Conservation (phyloP, 1,140 invertebrate genomes). For the Drosophila nigromelanica region DNA sequence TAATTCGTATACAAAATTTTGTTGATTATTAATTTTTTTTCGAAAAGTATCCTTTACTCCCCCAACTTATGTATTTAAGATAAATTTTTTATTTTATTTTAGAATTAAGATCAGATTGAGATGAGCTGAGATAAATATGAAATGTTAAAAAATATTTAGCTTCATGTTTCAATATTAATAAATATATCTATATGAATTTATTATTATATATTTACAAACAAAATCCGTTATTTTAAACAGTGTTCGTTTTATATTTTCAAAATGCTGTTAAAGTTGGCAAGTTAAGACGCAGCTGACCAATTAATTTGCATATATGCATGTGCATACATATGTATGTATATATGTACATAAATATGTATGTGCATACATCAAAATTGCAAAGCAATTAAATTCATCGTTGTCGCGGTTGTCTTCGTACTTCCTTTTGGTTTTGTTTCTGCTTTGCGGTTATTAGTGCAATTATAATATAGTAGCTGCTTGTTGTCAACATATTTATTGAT, state of each 20-base stretch:
- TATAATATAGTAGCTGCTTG: slow-evolving; percentile 55
- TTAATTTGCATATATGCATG: slow-evolving; percentile 33
- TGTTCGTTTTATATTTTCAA: no score
- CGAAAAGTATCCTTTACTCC: no score
- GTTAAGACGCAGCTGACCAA: slow-evolving; percentile 2
- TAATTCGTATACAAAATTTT: no score
- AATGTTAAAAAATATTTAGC: no score
- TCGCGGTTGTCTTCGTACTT: slow-evolving; percentile 6
- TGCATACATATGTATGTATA: background rate
- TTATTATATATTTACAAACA: no score
- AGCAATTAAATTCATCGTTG: slow-evolving; percentile 34
- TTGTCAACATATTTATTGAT: slow-evolving; percentile 75
- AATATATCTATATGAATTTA: no score
- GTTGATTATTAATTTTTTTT: no score
- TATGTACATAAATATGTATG: background rate
- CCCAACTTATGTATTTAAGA: no score
- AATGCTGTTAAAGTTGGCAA: background rate
- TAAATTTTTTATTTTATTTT: no score
- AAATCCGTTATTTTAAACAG: background rate
- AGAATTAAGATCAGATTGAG: no score
- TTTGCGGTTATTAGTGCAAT: slow-evolving; percentile 55
- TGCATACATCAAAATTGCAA: slow-evolving; percentile 26
- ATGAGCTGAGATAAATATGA: no score
- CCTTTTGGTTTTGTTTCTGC: slow-evolving; percentile 11
- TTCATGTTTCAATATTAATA: no score